These are phyloP conservation scores for Dicyrtoma fusca DNA, from an alignment of 2,888 invertebrate species.

Conservation along the genomic window DNA sequence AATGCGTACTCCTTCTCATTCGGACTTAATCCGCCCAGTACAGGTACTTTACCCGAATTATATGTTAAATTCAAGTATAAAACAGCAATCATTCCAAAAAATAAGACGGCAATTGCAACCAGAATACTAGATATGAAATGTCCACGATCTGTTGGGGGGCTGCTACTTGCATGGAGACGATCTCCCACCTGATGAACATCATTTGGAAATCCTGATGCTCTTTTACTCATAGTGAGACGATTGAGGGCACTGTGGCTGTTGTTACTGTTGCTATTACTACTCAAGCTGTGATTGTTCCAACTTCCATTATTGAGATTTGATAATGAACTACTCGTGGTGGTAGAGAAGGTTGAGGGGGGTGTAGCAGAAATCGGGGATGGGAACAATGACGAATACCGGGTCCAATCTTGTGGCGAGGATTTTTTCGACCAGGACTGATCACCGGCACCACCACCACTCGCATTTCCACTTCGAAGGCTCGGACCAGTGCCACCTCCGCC, in stretches of 20 bases:
- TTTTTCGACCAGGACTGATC: conserved; percentile 24
- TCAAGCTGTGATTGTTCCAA: conserved; percentile 26
- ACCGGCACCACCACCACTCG: too few relatives aligned
- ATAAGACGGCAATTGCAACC: conserved; percentile 29
- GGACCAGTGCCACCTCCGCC: too few relatives aligned
- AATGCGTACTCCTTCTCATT: background rate
- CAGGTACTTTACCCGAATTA: conserved; percentile 31
- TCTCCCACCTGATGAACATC: conserved; percentile 1
- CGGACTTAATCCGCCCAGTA: background rate
- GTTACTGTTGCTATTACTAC: background rate
- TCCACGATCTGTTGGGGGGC: conserved; percentile 25
- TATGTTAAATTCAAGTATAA: conserved; percentile 36
- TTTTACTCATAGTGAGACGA: conserved; percentile 9
- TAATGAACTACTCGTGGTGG: conserved; percentile 3
- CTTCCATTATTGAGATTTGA: conserved; percentile 23
- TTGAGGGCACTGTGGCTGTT: background rate
- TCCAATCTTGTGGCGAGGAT: conserved; percentile 27
- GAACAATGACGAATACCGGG: conserved; percentile 22
- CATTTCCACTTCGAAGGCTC: too few relatives aligned
- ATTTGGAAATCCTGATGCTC: conserved; percentile 5
- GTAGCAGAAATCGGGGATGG: background rate
- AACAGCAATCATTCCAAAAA: conserved; percentile 28
- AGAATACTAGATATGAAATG: conserved; percentile 34
- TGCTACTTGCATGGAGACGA: background rate
- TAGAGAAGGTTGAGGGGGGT: conserved; percentile 8